These are phyloP conservation scores for Sitodiplosis mosellana DNA, from an alignment of 1,140 invertebrate genomes.

Conservation along the genomic window DNA sequence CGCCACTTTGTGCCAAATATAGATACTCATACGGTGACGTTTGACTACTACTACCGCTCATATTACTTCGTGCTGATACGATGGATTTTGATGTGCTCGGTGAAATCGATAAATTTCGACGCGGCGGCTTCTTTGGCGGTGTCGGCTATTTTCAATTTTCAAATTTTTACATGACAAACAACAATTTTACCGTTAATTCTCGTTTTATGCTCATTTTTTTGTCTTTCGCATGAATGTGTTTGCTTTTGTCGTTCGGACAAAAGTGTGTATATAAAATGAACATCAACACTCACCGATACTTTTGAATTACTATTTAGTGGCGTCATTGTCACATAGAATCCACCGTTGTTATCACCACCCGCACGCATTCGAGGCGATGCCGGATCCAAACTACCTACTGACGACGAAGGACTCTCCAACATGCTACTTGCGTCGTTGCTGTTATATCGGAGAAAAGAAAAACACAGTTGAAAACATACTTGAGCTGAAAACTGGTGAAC, in stretches of 20 bases:
- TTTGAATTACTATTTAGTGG: neutral
- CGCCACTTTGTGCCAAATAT: constrained; percentile 1
- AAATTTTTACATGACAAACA: no score
- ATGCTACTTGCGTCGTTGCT: no score
- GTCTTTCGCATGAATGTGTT: no score
- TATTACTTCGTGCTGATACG: neutral
- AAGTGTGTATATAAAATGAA: neutral
- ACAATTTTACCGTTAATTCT: no score
- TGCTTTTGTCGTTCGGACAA: no score
- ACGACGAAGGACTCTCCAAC: constrained; percentile 17
- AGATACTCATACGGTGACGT: constrained; percentile 2
- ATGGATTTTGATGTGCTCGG: constrained; percentile 26
- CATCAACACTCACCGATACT: neutral
- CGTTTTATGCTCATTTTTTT: no score
- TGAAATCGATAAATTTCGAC: constrained; percentile 66
- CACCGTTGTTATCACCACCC: constrained; percentile 11
- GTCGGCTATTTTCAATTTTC: constrained; percentile 42
- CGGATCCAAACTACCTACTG: constrained; percentile 25
- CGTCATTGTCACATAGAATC: constrained; percentile 3
- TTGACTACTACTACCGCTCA: neutral
- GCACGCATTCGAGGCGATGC: constrained; percentile 21
- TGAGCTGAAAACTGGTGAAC: no score
- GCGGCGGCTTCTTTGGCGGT: constrained; percentile 72
- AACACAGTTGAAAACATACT: no score
- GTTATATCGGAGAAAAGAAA: no score